Conservation (phyloP, 2,113 vertebrate species). For the Hepsetus odoe region DNA sequence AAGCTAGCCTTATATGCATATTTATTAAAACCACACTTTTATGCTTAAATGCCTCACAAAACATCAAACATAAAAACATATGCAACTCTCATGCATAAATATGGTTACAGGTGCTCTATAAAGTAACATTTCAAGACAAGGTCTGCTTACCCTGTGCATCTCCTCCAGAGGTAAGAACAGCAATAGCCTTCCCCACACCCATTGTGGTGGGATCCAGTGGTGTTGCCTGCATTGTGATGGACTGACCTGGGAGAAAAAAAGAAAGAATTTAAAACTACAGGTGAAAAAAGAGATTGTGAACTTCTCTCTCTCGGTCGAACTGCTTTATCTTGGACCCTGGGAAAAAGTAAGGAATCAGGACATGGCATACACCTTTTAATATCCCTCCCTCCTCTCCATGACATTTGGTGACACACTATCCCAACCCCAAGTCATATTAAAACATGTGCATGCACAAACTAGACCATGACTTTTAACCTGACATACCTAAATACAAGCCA, state of each 20-base stretch:
- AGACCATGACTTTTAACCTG: no score
- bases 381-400: slow-evolving; percentile 4
- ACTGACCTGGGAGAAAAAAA: slow-evolving; percentile 12
- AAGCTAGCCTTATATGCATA: no score
- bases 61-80: no score
- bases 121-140: neutral
- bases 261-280: neutral
- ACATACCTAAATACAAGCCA: no score
- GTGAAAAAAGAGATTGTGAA: neutral
- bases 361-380: slow-evolving; percentile 17
- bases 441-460: neutral
- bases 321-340: neutral
- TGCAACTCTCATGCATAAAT: no score
- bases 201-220: slow-evolving; percentile 69
- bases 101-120: neutral
- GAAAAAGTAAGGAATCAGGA: slow-evolving; percentile 9
- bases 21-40: no score
- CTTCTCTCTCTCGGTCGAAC: neutral
- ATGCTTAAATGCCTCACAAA: no score
- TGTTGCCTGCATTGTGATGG: slow-evolving; percentile 58
- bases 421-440: neutral
- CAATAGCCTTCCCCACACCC: slow-evolving; percentile 87
- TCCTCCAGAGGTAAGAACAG: slow-evolving; percentile 91
- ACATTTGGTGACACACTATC: slow-evolving; percentile 11
- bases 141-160: slow-evolving; percentile 89